phyloP scores from a whole-genome alignment of 2,797 vertebrate genomes.

The Gambusia yucatana region DNA sequence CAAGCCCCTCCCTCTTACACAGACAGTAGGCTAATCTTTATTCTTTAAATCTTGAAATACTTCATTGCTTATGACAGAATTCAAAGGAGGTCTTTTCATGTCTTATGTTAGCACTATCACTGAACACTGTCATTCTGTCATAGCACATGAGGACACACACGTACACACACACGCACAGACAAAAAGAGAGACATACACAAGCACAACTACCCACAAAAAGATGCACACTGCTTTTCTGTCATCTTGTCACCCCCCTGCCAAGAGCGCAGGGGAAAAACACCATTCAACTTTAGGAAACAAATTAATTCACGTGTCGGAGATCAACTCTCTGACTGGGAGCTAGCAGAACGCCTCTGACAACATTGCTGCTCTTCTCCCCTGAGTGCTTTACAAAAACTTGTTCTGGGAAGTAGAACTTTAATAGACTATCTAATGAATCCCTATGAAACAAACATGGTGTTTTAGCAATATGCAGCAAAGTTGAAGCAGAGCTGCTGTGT shows the following conservation, averaged over 20 bases:
- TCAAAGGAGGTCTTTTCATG: constrained; percentile 67
- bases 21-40: constrained; percentile 44
- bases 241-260: constrained; percentile 68
- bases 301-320: constrained; percentile 76
- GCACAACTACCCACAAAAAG: constrained; percentile 22
- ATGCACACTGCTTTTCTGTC: constrained; percentile 59
- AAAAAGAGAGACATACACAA: constrained; percentile 12
- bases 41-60: constrained; percentile 61
- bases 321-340: constrained; percentile 67
- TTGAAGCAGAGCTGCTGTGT: constrained; percentile 23
- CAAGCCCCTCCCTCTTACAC: constrained; percentile 6
- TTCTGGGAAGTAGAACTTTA: constrained; percentile 66
- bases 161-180: constrained; percentile 6
- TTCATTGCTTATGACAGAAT: constrained; percentile 73
- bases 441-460: constrained; percentile 60
- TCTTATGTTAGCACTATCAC: constrained; percentile 53
- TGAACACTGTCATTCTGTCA: constrained; percentile 40
- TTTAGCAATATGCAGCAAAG: constrained; percentile 30
- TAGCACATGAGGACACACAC: constrained; percentile 16
- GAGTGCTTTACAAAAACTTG: constrained; percentile 64
- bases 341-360: constrained; percentile 65
- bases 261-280: constrained; percentile 62
- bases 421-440: constrained; percentile 67
- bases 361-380: constrained; percentile 48
- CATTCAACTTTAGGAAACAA: constrained; percentile 74